A percentile compares a stretch with the other conserved stretches of the same genome.
phyloP scores from a whole-genome alignment of 1,140 invertebrate genomes.

The Cydia pomonella region DNA sequence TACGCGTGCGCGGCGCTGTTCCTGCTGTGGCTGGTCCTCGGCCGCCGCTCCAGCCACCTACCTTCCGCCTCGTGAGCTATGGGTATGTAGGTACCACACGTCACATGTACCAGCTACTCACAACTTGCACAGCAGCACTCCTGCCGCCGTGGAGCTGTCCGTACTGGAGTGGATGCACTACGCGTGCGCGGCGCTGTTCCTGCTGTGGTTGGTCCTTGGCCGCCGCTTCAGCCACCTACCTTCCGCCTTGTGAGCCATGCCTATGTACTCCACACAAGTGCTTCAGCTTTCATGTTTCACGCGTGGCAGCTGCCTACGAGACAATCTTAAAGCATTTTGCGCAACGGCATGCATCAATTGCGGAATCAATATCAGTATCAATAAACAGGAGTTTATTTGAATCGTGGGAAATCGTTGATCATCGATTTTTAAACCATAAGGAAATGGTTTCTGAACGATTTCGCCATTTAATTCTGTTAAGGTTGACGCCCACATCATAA shows the following conservation, averaged over 20 bases:
- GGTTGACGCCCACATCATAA: no score
- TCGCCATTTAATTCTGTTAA: no score
- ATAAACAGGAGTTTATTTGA: no score
- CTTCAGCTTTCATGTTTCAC: background rate
- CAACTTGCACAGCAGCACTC: conserved; percentile 63
- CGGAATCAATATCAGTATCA: no score
- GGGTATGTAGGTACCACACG: conserved; percentile 71
- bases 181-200: conserved; percentile 62
- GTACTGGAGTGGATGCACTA: conserved; percentile 72
- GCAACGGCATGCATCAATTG: no score
- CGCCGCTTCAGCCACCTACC: conserved; percentile 56
- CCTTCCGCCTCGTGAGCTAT: conserved; percentile 49
- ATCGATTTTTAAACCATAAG: no score
- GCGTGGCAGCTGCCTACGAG: no score
- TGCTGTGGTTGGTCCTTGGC: conserved; percentile 65
- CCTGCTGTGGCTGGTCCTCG: conserved; percentile 64
- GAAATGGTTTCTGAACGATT: no score
- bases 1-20: conserved; percentile 66
- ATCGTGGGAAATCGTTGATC: no score
- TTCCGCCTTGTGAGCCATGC: conserved; percentile 45
- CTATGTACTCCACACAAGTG: background rate
- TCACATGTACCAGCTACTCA: conserved; percentile 22
- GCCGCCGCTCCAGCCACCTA: conserved; percentile 58
- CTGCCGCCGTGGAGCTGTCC: conserved; percentile 69
- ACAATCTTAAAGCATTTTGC: no score